Evolutionary conservation across 2,888 invertebrate species (phyloP).

Genomic region (Ligdia adustata): DNA sequence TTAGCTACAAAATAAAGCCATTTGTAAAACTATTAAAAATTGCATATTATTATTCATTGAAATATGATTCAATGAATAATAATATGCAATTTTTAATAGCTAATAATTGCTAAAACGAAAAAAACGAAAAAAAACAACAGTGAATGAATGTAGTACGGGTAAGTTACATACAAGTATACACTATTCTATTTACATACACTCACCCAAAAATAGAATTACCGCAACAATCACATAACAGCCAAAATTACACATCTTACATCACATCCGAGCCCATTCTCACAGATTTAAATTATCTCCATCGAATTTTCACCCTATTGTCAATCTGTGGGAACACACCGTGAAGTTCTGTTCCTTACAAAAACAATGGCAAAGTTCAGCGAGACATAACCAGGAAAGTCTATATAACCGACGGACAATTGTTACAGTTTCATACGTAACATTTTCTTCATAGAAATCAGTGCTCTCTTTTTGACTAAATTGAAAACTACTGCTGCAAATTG

Average conservation of each 20-base stretch:
- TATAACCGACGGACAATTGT: constrained; percentile 67
- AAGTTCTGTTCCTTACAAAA: constrained; percentile 55
- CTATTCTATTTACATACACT: constrained; percentile 1
- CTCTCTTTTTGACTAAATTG: no score
- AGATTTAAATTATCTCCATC: constrained; percentile 71
- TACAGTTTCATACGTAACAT: constrained; percentile 66
- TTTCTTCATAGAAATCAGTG: constrained; percentile 57
- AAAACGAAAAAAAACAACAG: no score
- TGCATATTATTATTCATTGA: no score
- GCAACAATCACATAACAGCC: constrained; percentile 16
- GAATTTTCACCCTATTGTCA: constrained; percentile 82
- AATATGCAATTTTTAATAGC: no score
- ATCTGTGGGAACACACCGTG: constrained; percentile 74
- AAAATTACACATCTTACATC: constrained; percentile 55
- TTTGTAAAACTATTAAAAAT: no score
- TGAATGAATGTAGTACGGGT: no score
- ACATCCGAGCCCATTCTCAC: constrained; percentile 63
- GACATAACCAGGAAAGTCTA: constrained; percentile 81
- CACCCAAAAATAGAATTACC: constrained; percentile 1
- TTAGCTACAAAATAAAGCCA: no score
- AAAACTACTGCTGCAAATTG: constrained; percentile 4
- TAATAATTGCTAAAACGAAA: no score
- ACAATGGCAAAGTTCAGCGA: constrained; percentile 82
- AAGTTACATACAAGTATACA: no score
- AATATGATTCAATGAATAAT: no score